Conservation (phyloP, 2,888 invertebrate genomes). For the Phalera bucephala region DNA sequence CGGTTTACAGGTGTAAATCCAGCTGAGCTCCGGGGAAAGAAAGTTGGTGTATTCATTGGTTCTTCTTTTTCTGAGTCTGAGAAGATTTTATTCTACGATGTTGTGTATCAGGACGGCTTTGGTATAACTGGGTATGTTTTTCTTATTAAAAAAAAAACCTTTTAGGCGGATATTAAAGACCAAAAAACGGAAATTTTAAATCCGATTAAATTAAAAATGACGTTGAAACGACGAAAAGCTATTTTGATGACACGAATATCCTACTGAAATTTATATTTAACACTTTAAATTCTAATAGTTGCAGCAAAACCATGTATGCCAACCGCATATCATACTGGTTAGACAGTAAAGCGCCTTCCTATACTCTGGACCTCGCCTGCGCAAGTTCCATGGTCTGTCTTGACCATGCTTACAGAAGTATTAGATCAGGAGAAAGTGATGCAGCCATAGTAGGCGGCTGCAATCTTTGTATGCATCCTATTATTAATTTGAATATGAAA, state of each 20-base stretch:
- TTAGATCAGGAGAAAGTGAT: slow-evolving; percentile 47
- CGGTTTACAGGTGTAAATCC: slow-evolving; percentile 70
- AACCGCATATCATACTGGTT: too few relatives aligned
- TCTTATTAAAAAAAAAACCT: slow-evolving; percentile 5
- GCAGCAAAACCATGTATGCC: slow-evolving; percentile 50
- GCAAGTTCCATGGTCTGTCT: slow-evolving; percentile 44
- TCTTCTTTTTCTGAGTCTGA: slow-evolving; percentile 82
- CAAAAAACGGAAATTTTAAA: too few relatives aligned
- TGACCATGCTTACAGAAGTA: too few relatives aligned
- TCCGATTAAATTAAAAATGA: too few relatives aligned
- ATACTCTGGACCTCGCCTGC: slow-evolving; percentile 57
- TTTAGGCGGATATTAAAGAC: too few relatives aligned
- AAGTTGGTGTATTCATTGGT: slow-evolving; percentile 60
- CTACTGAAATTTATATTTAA: too few relatives aligned
- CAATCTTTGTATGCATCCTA: slow-evolving; percentile 79
- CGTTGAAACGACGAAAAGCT: too few relatives aligned
- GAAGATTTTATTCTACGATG: slow-evolving; percentile 63
- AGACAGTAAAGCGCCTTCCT: too few relatives aligned
- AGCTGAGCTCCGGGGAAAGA: slow-evolving; percentile 62
- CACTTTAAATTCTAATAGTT: slow-evolving; percentile 22
- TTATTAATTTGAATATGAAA: too few relatives aligned
- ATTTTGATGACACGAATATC: too few relatives aligned
- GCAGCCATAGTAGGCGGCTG: slow-evolving; percentile 84
- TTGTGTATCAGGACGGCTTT: slow-evolving; percentile 35
- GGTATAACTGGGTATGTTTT: slow-evolving; percentile 13